Evolutionary conservation across 2,888 invertebrate species (phyloP), one percentile per base, ranked within the genome.

Genomic region (Mermis nigrescens): DNA sequence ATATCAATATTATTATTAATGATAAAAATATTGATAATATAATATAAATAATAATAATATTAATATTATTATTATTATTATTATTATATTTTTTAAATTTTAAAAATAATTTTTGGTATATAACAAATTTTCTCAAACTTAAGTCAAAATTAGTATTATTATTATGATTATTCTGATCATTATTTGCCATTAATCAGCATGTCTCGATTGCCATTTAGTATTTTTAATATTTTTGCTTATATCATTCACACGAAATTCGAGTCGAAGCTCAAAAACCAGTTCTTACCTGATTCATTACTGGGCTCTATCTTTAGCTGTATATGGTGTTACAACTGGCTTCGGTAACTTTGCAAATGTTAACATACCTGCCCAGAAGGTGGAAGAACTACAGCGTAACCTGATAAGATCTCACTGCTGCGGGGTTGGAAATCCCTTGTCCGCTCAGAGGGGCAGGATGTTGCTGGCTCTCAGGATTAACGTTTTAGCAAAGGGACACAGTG

Each of bases 311-410:
- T 57, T 66, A 80, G 80, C 78, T 61, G 80, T 76, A 62, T 80
- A 80, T 67, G 80, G 81, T 2, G 79, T 82, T 48, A 82, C 80
- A 1, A 82, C 82, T 1, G 82, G 82, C n/a, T 81, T 82, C 68
- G 82, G 82, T 54, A 81, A 81, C 59, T 82, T 82, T 70, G 80
- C 82, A 0, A 73, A 76, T 28, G 79, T 77, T 1, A 73, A 75
- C 7, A 80, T 82, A 46, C 69, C 74, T n/a, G 71, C 73, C 19
- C 78, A 80, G 51, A 77, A 81, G 64, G 69, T 82, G 1, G 73
- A 75, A 80, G 80, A 74, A 12, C 74, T 82, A 24, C 82, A 82
- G 68, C 76, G 79, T 67, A 82, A 82, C 68, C 68, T 82, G 59
- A 81, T 82, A 63, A 74, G 81, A 48, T 81, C 81, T 4, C 82